These are phyloP conservation scores for Cyprinodon variegatus DNA, from an alignment of 2,113 vertebrate genomes.

Conservation along the genomic window DNA sequence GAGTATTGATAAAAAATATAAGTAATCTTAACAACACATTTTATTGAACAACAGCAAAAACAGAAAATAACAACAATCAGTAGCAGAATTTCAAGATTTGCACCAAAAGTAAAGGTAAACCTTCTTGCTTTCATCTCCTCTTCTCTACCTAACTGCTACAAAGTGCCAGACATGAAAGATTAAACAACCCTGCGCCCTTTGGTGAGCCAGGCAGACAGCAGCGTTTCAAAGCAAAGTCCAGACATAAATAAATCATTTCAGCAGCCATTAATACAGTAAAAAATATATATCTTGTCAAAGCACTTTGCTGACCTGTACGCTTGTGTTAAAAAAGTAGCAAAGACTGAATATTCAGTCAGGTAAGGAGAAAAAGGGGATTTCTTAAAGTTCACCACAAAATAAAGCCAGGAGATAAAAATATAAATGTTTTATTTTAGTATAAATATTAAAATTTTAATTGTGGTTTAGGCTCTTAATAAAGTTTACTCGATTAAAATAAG, in stretches of 20 bases:
- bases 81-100: not conserved
- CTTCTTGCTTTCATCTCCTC: not conserved
- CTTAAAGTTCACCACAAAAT: not conserved
- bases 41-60: not conserved
- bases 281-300: conserved; percentile 1
- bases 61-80: not conserved
- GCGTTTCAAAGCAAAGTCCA: conserved; percentile 16
- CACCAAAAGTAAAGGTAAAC: not conserved
- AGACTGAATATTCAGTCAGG: not conserved
- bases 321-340: not conserved
- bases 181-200: conserved; percentile 19
- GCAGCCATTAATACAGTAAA: conserved; percentile 8
- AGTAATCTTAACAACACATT: not conserved
- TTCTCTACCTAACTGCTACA: conserved; percentile 24
- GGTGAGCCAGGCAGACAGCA: conserved; percentile 26
- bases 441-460: too few relatives aligned
- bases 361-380: not conserved
- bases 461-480: too few relatives aligned
- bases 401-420: not conserved
- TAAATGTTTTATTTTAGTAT: too few relatives aligned
- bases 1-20: not conserved
- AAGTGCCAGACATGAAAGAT: conserved; percentile 32
- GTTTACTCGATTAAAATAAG: not conserved
- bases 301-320: not conserved
- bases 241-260: conserved; percentile 37